These are phyloP conservation scores for Eilema sororculum DNA, from an alignment of 2,888 invertebrate species.

Conservation along the genomic window DNA sequence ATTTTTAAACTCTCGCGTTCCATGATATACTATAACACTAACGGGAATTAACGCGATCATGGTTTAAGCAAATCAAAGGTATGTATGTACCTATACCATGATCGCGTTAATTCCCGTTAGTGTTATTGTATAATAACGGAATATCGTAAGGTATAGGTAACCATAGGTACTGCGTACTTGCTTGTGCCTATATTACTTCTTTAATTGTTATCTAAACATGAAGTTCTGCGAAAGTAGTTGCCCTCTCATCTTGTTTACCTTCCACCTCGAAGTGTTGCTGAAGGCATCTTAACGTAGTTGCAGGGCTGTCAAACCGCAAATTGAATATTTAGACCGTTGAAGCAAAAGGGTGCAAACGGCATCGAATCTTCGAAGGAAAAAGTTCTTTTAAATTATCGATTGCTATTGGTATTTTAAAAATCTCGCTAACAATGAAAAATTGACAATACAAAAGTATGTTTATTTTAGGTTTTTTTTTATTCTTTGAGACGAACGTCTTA, in stretches of 20 bases:
- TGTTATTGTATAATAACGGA: too few species aligned
- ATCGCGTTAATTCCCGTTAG: too few species aligned
- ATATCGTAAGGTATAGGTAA: too few species aligned
- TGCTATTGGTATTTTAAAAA: not conserved
- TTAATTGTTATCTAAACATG: not conserved
- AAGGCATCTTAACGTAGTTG: constrained; percentile 45
- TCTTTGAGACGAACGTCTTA: too few species aligned
- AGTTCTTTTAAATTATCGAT: too few species aligned
- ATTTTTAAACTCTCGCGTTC: too few species aligned
- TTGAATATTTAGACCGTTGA: not conserved
- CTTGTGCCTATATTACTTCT: not conserved
- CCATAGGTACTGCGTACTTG: not conserved
- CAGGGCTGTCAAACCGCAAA: constrained; percentile 31
- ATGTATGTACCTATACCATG: too few species aligned
- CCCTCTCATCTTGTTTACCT: constrained; percentile 61
- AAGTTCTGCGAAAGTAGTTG: constrained; percentile 51
- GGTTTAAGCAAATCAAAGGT: too few species aligned
- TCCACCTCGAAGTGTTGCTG: constrained; percentile 54
- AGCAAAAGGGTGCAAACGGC: too few species aligned
- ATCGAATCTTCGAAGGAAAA: too few species aligned
- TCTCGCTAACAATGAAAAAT: not conserved
- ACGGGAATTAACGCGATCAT: too few species aligned
- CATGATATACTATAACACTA: too few species aligned
- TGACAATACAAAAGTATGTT: not conserved
- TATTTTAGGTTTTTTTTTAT: not conserved